These are phyloP conservation scores for Talpa occidentalis DNA, from an alignment of 2,113 vertebrate species.

Conservation along the genomic window DNA sequence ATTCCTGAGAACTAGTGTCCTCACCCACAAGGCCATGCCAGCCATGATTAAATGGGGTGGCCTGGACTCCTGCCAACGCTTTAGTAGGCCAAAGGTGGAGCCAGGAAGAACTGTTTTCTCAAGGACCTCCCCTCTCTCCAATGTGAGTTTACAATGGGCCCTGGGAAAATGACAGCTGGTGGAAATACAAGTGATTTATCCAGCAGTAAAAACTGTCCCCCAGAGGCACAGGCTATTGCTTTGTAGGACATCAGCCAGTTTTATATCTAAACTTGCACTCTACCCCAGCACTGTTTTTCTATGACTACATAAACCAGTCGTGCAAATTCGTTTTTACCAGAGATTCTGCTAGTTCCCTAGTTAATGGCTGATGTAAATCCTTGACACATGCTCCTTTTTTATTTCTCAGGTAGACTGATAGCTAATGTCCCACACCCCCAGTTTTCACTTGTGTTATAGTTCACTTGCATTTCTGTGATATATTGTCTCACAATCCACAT, in stretches of 20 bases:
- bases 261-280: background rate
- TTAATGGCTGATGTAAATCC: background rate
- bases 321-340: background rate
- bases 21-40: background rate
- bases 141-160: no score
- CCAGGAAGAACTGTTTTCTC: no score
- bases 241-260: background rate
- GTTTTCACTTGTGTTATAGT: no score
- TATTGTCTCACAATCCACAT: no score
- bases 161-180: no score
- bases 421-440: no score
- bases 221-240: background rate
- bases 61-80: background rate
- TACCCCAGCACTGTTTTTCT: background rate
- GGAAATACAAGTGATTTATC: no score
- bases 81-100: no score
- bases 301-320: background rate
- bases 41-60: background rate
- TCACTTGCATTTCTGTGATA: no score
- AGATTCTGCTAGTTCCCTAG: background rate
- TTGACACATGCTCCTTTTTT: background rate
- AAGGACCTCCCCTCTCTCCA: no score
- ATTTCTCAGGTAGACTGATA: background rate
- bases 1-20: background rate
- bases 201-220: no score